Conservation (phyloP, 2,888 invertebrate species). For the Eledone cirrhosa region DNA sequence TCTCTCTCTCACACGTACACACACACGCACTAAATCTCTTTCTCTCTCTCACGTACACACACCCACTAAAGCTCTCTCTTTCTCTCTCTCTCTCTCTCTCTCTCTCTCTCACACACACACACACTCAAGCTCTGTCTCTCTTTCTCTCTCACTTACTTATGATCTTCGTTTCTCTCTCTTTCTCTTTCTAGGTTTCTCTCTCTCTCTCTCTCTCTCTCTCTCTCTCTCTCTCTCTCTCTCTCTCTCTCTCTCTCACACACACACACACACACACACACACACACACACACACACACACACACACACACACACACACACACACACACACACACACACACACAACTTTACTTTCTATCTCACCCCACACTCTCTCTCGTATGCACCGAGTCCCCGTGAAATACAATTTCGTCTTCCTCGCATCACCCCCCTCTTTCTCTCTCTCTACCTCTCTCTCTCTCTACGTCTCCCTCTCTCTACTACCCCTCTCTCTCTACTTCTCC, state of each 20-base stretch:
- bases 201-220: neutral
- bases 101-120: neutral
- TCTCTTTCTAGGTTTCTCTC: neutral
- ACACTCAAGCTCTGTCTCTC: neutral
- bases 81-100: too few relatives aligned
- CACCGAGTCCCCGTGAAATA: neutral
- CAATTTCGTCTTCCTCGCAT: neutral
- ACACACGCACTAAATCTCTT: neutral
- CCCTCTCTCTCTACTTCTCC: neutral
- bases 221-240: neutral
- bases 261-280: constrained; percentile 6
- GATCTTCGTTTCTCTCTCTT: neutral
- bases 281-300: neutral
- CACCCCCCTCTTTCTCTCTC: neutral
- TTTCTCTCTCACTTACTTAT: neutral
- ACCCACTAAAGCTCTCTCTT: neutral
- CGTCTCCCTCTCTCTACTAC: neutral
- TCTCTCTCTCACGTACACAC: neutral
- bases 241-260: neutral
- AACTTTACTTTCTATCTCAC: neutral
- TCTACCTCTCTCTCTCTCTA: neutral
- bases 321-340: neutral
- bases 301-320: neutral
- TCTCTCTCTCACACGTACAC: too few relatives aligned
- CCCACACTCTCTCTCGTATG: neutral